Conservation (phyloP, 1,140 invertebrate genomes). For the Melitaea cinxia region DNA sequence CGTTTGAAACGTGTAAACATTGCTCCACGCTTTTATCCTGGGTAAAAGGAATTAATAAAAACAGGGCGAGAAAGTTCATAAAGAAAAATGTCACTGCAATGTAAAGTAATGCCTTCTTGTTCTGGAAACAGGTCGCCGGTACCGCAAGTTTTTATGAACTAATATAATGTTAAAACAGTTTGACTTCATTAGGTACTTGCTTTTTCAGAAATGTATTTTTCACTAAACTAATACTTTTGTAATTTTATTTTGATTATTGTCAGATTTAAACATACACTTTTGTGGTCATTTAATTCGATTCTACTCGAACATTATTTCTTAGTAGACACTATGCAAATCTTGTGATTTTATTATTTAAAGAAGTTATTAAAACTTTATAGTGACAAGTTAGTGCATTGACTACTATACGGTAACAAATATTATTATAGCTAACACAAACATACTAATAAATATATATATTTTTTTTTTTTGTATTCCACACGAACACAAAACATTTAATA, state of each 20-base stretch:
- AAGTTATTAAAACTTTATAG: too few species aligned
- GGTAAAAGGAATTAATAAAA: constrained; percentile 64
- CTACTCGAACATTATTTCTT: too few species aligned
- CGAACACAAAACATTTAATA: too few species aligned
- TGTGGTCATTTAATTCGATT: neutral
- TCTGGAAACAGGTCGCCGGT: constrained; percentile 38
- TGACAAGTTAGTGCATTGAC: too few species aligned
- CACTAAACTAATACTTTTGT: neutral
- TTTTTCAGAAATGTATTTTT: constrained; percentile 1
- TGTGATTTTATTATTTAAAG: too few species aligned
- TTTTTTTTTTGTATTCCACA: too few species aligned
- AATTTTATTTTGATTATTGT: neutral
- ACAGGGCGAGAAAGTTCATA: constrained; percentile 59
- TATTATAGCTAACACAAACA: too few species aligned
- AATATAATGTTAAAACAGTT: constrained; percentile 32
- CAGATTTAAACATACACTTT: neutral
- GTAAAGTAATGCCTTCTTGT: constrained; percentile 61
- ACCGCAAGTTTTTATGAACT: constrained; percentile 49
- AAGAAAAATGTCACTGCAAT: constrained; percentile 70
- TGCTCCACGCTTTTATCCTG: constrained; percentile 43
- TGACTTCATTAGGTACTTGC: constrained; percentile 16
- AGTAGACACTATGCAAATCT: too few species aligned
- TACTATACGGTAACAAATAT: too few species aligned
- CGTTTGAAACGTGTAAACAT: constrained; percentile 25
- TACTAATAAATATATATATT: too few species aligned